Percentiles rank a stretch among this genome's conserved stretches.
Evolutionary conservation across 2,797 vertebrate species (phyloP).

Genomic region (Ispidina lecontei): DNA sequence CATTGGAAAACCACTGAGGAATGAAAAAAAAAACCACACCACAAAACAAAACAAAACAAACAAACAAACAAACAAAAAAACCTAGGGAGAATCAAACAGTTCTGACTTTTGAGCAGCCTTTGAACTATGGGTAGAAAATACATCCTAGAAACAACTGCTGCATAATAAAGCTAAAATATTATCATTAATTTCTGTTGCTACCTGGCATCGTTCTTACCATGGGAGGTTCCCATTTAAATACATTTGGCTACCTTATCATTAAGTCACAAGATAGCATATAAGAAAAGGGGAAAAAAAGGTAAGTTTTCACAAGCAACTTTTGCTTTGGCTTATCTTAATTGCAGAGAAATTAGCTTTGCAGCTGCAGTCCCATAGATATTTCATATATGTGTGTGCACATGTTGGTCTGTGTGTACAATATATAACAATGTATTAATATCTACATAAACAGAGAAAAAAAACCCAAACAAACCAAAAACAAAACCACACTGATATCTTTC

Average conservation of each 20-base stretch:
- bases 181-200: accelerated
- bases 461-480: not conserved
- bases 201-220: not conserved
- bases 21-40: not conserved
- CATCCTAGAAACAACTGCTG: not conserved
- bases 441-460: not conserved
- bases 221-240: not conserved
- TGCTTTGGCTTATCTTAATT: not conserved
- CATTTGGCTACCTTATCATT: not conserved
- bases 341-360: not conserved
- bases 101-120: not conserved
- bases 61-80: too few species aligned
- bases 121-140: not conserved
- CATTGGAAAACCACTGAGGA: not conserved
- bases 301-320: not conserved
- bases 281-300: conserved; percentile 34
- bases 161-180: not conserved
- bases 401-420: not conserved
- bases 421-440: not conserved
- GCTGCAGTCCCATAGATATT: not conserved
- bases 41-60: too few species aligned
- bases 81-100: accelerated
- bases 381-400: too few species aligned
- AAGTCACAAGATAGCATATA: not conserved
- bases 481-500: too few species aligned